Evolutionary conservation across 2,113 vertebrate genomes (phyloP).

Genomic region (Martes martes): DNA sequence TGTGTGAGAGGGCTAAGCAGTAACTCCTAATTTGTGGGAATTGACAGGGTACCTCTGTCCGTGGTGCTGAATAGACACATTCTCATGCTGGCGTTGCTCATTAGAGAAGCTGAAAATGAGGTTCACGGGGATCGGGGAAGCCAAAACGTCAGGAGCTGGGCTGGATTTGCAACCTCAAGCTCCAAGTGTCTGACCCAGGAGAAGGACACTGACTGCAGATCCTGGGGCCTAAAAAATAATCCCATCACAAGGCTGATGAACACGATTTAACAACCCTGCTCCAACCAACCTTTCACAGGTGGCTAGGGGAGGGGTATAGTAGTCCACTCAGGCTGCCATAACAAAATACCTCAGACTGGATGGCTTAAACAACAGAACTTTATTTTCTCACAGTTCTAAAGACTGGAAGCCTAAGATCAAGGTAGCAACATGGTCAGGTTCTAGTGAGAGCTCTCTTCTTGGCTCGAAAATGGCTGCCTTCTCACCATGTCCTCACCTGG

Average conservation of each 20-base stretch:
- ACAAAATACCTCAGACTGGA: not conserved
- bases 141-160: not conserved
- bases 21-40: conserved; percentile 30
- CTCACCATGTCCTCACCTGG: not conserved
- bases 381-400: not conserved
- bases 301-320: not conserved
- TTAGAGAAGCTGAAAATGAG: not conserved
- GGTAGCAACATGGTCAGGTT: not conserved
- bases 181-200: not conserved
- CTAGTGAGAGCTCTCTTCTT: not conserved
- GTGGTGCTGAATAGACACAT: conserved; percentile 56
- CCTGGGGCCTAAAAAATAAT: not conserved
- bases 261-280: not conserved
- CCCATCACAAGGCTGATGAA: not conserved
- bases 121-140: not conserved
- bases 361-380: not conserved
- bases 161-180: not conserved
- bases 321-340: not conserved
- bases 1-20: not conserved
- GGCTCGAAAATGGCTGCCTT: not conserved
- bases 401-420: not conserved
- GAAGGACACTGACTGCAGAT: not conserved
- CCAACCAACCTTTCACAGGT: not conserved
- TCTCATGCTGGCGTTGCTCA: not conserved
- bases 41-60: conserved; percentile 44